A percentile compares a stretch with the other conserved stretches of the same genome.
Evolutionary conservation across 2,113 vertebrate genomes (phyloP).

Genomic region (Corvus moneduloides): DNA sequence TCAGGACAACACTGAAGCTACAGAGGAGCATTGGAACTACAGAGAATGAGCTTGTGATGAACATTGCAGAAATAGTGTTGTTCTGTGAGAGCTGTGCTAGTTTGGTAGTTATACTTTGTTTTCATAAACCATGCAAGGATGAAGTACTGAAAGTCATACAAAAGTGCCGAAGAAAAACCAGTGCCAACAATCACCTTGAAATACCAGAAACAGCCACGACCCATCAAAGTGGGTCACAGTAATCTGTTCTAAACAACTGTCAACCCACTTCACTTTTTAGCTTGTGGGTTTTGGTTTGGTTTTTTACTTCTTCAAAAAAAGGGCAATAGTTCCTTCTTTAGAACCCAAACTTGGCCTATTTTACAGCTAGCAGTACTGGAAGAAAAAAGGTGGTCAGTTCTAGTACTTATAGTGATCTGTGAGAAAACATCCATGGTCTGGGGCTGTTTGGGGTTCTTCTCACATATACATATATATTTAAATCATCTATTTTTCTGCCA

Average conservation of each 20-base stretch:
- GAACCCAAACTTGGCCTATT: not conserved
- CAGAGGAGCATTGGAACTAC: not conserved
- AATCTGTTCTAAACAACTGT: not conserved
- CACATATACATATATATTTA: not conserved
- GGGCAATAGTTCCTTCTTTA: not conserved
- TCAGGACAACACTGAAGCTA: constrained; percentile 36
- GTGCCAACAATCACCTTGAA: not conserved
- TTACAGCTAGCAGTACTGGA: not conserved
- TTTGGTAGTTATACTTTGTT: constrained; percentile 61
- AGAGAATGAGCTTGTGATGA: constrained; percentile 60
- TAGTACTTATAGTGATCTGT: not conserved
- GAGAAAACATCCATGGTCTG: not conserved
- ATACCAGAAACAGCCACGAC: not conserved
- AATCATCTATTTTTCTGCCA: not conserved
- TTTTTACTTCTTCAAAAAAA: not conserved
- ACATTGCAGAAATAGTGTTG: constrained; percentile 74
- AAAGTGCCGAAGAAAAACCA: not conserved
- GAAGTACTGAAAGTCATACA: constrained; percentile 12
- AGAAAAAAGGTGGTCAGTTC: not conserved
- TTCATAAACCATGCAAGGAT: constrained; percentile 67
- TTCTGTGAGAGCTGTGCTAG: constrained; percentile 74
- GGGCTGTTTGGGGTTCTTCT: not conserved
- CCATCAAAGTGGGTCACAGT: not conserved
- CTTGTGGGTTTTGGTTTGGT: not conserved
- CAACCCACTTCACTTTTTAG: not conserved